phyloP scores from a whole-genome alignment of 1,140 invertebrate species.

The Trinorchestia longiramus region DNA sequence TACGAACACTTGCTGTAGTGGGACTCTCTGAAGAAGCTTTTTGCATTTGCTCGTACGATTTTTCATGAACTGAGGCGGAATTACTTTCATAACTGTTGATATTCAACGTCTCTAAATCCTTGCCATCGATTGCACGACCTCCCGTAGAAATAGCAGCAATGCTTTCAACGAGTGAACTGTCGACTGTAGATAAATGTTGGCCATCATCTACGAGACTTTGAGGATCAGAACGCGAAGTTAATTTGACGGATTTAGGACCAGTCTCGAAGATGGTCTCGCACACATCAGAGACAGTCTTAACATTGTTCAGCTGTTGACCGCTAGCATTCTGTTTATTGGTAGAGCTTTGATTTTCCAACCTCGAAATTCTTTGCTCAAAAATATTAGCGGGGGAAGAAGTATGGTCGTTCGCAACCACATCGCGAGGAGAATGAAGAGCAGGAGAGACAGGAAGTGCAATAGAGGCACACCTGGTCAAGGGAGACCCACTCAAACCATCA shows the following conservation, averaged over 20 bases:
- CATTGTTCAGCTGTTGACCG: background rate
- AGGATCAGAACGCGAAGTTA: background rate
- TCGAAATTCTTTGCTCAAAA: background rate
- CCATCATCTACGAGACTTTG: background rate
- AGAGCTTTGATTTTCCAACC: background rate
- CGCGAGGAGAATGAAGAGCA: background rate
- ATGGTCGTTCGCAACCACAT: background rate
- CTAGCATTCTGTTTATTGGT: background rate
- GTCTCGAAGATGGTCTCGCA: background rate
- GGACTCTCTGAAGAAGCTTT: background rate
- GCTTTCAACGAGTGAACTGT: background rate
- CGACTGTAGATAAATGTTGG: background rate
- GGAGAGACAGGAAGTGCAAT: conserved; percentile 1
- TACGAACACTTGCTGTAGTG: background rate
- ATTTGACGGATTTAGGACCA: background rate
- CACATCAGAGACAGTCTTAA: background rate
- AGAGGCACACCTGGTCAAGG: background rate
- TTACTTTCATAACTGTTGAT: background rate
- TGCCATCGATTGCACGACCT: background rate
- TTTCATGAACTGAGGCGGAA: background rate
- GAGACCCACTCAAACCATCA: background rate
- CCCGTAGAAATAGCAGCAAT: background rate
- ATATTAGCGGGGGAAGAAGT: background rate
- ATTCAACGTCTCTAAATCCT: background rate
- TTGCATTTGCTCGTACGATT: background rate